Evolutionary conservation across 2,113 vertebrate genomes (phyloP).

Genomic region (Caracal caracal): DNA sequence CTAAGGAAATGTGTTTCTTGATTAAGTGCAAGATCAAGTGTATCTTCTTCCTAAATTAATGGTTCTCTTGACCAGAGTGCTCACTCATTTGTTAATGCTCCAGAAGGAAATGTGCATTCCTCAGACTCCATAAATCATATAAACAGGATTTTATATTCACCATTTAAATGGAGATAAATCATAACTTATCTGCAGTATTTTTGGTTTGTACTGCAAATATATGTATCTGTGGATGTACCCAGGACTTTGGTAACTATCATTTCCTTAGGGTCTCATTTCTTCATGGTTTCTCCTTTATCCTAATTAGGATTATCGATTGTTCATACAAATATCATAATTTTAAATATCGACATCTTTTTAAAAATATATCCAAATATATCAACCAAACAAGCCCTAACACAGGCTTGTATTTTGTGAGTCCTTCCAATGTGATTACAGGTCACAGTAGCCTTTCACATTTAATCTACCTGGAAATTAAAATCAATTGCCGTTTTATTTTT

Average conservation of each 20-base stretch:
- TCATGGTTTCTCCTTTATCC: neutral
- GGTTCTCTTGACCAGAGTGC: constrained; percentile 10
- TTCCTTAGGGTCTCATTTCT: neutral
- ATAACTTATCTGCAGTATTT: neutral
- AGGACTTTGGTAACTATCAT: neutral
- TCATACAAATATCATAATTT: neutral
- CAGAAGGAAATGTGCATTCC: constrained; percentile 39
- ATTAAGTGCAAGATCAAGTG: constrained; percentile 61
- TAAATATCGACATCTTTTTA: neutral
- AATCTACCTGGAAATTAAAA: neutral
- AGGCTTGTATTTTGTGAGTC: neutral
- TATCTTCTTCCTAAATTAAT: constrained; percentile 67
- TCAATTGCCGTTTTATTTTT: neutral
- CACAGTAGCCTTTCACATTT: neutral
- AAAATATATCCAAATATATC: neutral
- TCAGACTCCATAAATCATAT: constrained; percentile 58
- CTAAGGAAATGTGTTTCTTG: constrained; percentile 45
- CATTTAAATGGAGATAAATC: constrained; percentile 59
- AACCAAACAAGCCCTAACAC: neutral
- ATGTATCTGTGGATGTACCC: neutral
- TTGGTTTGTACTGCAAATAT: neutral
- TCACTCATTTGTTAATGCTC: constrained; percentile 60
- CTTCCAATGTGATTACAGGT: neutral
- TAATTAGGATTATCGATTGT: neutral
- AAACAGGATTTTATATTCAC: constrained; percentile 45